These are phyloP conservation scores for Heliconius nattereri DNA, from an alignment of 1,140 invertebrate genomes.

Conservation along the genomic window DNA sequence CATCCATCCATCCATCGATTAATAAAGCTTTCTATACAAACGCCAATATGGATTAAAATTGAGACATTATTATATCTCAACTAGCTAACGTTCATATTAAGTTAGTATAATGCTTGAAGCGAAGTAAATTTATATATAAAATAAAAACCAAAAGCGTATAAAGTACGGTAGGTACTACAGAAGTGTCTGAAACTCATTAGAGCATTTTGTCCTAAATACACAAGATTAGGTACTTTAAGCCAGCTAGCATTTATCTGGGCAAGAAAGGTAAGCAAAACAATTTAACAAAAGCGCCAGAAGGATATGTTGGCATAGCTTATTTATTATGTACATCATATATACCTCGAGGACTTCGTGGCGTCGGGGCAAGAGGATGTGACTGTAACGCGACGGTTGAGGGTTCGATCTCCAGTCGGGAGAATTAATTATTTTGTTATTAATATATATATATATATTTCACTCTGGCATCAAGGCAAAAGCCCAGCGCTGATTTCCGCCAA, in stretches of 20 bases:
- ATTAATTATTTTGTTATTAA: no score
- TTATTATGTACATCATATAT: background rate
- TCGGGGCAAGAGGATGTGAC: no score
- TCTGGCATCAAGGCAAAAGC: no score
- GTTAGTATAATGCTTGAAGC: background rate
- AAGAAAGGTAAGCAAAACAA: conserved; percentile 27
- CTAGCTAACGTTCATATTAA: background rate
- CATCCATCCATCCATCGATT: no score
- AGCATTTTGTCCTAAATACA: conserved; percentile 35
- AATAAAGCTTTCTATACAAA: no score
- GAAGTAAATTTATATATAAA: background rate
- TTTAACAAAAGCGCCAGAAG: conserved; percentile 14
- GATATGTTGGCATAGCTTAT: conserved; percentile 5
- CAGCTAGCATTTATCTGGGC: conserved; percentile 18
- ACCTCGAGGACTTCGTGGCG: background rate
- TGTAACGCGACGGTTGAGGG: no score
- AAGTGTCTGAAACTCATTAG: conserved; percentile 31
- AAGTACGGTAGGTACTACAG: background rate
- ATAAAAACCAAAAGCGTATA: conserved; percentile 2
- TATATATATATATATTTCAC: no score
- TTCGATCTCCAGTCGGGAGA: no score
- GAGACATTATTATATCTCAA: background rate
- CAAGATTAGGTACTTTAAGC: conserved; percentile 29
- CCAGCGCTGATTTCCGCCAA: no score
- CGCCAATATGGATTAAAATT: background rate